Conservation (phyloP, 2,797 vertebrate genomes). For the Emydoidea blandingii region DNA sequence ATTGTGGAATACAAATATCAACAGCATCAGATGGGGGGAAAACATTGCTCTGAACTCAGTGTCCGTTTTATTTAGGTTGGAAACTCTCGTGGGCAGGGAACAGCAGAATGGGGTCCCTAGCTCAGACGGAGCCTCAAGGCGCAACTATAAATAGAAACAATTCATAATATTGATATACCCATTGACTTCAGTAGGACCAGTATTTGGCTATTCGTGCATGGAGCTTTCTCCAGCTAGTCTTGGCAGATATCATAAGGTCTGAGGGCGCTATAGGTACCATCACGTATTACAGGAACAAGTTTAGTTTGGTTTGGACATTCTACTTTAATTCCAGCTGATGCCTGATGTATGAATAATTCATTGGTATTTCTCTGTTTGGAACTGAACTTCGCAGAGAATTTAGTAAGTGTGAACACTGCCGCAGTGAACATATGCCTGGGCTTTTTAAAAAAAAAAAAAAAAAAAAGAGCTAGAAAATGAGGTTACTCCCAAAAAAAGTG, state of each 20-base stretch:
- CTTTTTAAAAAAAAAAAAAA: conserved; percentile 22
- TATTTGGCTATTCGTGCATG: neutral
- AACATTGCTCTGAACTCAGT: neutral
- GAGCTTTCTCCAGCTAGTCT: neutral
- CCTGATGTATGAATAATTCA: conserved; percentile 65
- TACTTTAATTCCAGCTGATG: conserved; percentile 60
- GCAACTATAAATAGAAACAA: neutral
- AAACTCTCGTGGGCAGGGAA: neutral
- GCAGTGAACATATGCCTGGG: conserved; percentile 72
- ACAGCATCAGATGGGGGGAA: neutral
- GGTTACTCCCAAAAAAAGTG: conserved; percentile 70
- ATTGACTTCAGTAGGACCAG: neutral
- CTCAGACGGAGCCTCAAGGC: neutral
- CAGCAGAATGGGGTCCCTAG: neutral
- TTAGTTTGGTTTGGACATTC: conserved; percentile 51
- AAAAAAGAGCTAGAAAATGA: conserved; percentile 69
- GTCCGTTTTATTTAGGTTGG: neutral
- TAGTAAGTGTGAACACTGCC: conserved; percentile 65
- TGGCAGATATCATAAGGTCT: neutral
- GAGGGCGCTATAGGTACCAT: neutral
- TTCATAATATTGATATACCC: neutral
- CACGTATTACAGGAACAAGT: conserved; percentile 4
- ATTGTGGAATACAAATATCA: neutral
- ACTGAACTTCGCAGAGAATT: conserved; percentile 67
- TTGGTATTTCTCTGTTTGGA: conserved; percentile 67